phyloP scores from a whole-genome alignment of 2,113 vertebrate species.

The Indicator indicator region DNA sequence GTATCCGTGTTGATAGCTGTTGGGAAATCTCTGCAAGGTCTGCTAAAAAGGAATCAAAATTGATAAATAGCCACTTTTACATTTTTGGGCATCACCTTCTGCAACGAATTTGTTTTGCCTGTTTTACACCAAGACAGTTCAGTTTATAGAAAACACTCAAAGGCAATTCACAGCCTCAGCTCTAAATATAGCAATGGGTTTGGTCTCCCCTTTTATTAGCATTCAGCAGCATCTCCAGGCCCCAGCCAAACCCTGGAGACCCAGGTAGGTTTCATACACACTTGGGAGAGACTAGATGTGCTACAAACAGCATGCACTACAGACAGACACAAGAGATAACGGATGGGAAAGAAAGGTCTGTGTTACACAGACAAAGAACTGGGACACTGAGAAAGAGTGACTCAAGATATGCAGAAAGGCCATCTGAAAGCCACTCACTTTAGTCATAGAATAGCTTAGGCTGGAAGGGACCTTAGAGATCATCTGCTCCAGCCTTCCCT shows the following conservation, averaged over 20 bases:
- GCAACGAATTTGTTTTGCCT: neutral
- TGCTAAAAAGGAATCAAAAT: neutral
- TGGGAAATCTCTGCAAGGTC: neutral
- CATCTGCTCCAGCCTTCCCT: too few species aligned
- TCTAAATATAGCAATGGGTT: neutral
- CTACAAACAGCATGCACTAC: accelerated
- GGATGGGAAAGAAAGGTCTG: neutral
- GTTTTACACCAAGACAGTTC: neutral
- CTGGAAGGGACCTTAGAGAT: too few species aligned
- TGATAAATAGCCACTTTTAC: neutral
- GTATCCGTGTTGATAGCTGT: neutral
- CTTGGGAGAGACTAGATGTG: neutral
- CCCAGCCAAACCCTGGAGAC: neutral
- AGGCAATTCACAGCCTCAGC: neutral
- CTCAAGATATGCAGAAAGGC: neutral
- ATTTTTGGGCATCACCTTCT: neutral
- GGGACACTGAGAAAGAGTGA: neutral
- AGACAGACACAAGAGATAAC: neutral
- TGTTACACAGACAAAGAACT: accelerated
- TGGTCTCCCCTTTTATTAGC: neutral
- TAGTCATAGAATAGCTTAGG: too few species aligned
- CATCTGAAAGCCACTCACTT: neutral
- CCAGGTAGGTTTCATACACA: neutral
- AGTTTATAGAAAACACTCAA: neutral
- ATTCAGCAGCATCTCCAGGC: neutral